phyloP scores from a whole-genome alignment of 1,140 invertebrate species.

The Drosophila santomea region DNA sequence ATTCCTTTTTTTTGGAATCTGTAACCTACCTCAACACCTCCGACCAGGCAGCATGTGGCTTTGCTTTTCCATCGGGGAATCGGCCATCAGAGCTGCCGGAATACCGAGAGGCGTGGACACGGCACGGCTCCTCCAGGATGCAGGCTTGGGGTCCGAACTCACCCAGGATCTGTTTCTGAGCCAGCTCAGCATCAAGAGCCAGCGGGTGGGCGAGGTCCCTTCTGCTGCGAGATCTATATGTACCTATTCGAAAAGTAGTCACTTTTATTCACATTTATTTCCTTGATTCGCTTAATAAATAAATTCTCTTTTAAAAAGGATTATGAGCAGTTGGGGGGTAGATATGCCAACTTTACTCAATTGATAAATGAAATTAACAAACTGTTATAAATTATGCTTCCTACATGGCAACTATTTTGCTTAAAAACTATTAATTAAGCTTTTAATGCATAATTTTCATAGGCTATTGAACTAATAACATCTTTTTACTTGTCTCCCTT shows the following conservation, averaged over 20 bases:
- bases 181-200: constrained; percentile 86
- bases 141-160: constrained; percentile 89
- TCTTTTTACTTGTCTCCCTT: background rate
- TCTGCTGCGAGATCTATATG: constrained; percentile 86
- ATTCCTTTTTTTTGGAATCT: background rate
- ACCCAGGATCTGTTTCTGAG: constrained; percentile 87
- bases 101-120: constrained; percentile 86
- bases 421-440: no score
- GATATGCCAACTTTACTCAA: no score
- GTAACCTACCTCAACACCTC: constrained; percentile 87
- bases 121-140: constrained; percentile 88
- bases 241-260: constrained; percentile 85
- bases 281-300: no score
- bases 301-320: no score
- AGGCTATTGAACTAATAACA: background rate
- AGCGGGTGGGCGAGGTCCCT: constrained; percentile 79
- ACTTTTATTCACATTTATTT: background rate
- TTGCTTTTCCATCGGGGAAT: constrained; percentile 47
- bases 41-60: constrained; percentile 86
- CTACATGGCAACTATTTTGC: no score
- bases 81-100: constrained; percentile 68
- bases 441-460: background rate
- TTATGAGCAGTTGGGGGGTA: no score
- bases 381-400: no score
- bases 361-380: no score